Evolutionary conservation across 2,113 vertebrate species (phyloP).

Genomic region (Ondatra zibethicus): DNA sequence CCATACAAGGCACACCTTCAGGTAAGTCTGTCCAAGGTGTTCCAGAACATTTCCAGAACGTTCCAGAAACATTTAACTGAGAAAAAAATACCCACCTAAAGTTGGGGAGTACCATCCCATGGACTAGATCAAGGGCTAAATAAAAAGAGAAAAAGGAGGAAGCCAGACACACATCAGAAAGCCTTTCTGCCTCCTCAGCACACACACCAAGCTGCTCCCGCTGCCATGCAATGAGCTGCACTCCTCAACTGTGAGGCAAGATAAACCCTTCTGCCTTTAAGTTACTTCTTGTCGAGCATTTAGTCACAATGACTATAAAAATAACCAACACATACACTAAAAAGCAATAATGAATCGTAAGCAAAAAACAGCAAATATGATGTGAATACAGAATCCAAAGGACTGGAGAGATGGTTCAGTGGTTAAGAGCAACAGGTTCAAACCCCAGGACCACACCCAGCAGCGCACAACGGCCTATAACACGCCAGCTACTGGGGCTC

Average conservation of each 20-base stretch:
- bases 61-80: background rate
- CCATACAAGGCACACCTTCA: background rate
- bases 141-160: background rate
- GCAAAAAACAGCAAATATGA: conserved; percentile 32
- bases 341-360: conserved; percentile 19
- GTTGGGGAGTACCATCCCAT: background rate
- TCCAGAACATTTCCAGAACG: background rate
- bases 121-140: background rate
- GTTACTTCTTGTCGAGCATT: background rate
- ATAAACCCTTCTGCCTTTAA: background rate
- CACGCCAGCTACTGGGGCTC: background rate
- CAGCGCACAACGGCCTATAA: background rate
- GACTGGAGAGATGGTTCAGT: background rate
- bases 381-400: background rate
- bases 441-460: background rate
- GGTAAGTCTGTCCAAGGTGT: background rate
- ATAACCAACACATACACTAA: background rate
- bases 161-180: background rate
- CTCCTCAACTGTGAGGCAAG: background rate
- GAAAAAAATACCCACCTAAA: background rate
- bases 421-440: background rate
- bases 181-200: background rate
- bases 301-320: background rate
- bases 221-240: background rate
- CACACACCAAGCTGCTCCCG: background rate